A percentile compares a stretch with the other conserved stretches of the same genome.
Conservation (phyloP, 2,888 invertebrate species). For the Trichopria drosophilae region DNA sequence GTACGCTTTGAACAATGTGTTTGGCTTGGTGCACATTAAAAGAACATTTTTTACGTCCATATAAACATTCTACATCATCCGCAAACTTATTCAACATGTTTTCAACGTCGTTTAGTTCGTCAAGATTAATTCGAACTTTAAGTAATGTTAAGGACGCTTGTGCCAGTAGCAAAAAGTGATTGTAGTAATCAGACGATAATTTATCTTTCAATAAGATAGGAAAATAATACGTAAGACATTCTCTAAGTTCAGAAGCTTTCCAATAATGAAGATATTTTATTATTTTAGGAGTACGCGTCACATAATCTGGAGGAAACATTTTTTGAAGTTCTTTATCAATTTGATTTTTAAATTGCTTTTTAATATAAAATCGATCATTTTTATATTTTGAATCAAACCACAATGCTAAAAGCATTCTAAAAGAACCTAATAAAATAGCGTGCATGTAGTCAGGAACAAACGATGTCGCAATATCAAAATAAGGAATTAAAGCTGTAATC, state of each 20-base stretch:
- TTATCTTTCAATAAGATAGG: slow-evolving; percentile 7
- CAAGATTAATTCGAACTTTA: neutral
- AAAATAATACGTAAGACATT: slow-evolving; percentile 7
- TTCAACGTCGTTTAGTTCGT: slow-evolving; percentile 5
- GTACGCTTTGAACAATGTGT: neutral
- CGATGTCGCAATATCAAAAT: slow-evolving; percentile 2
- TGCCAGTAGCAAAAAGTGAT: slow-evolving; percentile 12
- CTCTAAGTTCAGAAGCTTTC: slow-evolving; percentile 18
- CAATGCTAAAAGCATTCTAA: slow-evolving; percentile 6
- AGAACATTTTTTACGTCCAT: slow-evolving; percentile 18
- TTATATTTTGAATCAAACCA: no score
- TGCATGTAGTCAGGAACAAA: slow-evolving; percentile 18
- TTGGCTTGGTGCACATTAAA: slow-evolving; percentile 8
- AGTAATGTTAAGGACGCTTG: neutral
- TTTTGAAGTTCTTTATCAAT: slow-evolving; percentile 5
- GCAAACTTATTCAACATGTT: slow-evolving; percentile 4
- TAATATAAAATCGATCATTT: slow-evolving; percentile 3
- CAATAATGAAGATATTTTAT: slow-evolving; percentile 4
- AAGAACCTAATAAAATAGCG: slow-evolving; percentile 6
- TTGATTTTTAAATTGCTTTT: slow-evolving; percentile 3
- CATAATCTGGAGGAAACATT: slow-evolving; percentile 9
- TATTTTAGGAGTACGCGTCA: slow-evolving; percentile 7
- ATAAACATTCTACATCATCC: neutral
- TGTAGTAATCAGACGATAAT: slow-evolving; percentile 11
- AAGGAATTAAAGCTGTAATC: slow-evolving; percentile 1